Percentiles rank a stretch among this genome's conserved stretches.
Evolutionary conservation across 1,140 invertebrate genomes (phyloP).

Genomic region (Drosophila mojavensis): DNA sequence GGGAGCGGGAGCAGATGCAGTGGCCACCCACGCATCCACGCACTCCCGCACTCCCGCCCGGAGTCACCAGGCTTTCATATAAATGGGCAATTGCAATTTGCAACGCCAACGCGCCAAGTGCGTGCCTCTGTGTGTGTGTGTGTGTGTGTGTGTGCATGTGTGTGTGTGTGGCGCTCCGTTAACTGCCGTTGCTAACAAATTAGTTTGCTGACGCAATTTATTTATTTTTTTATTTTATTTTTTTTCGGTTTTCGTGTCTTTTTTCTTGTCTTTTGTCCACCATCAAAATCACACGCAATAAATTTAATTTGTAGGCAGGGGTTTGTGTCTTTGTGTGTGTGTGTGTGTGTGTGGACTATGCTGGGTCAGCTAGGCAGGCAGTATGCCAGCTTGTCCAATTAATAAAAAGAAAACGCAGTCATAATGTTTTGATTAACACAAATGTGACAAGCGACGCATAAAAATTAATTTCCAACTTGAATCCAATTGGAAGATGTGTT

Average conservation of each 20-base stretch:
- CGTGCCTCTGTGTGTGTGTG: background rate
- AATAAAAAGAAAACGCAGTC: conserved; percentile 77
- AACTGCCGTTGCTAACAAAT: conserved; percentile 60
- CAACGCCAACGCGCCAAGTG: conserved; percentile 51
- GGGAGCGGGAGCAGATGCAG: conserved; percentile 68
- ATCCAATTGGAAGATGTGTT: conserved; percentile 16
- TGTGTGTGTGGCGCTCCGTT: background rate
- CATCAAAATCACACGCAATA: conserved; percentile 83
- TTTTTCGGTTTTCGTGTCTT: conserved; percentile 50
- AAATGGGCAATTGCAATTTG: conserved; percentile 62
- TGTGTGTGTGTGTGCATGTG: background rate
- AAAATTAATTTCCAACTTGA: conserved; percentile 69
- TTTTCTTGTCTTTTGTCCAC: conserved; percentile 55
- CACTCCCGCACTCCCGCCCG: conserved; percentile 16
- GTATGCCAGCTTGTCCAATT: conserved; percentile 64
- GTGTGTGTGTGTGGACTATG: background rate
- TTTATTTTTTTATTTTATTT: conserved; percentile 54
- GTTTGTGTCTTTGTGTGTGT: conserved; percentile 7
- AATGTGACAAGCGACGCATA: conserved; percentile 80
- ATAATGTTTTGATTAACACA: conserved; percentile 81
- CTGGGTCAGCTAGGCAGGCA: conserved; percentile 17
- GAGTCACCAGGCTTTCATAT: conserved; percentile 12
- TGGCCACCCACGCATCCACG: conserved; percentile 31
- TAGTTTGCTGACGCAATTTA: conserved; percentile 80
- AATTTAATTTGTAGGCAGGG: conserved; percentile 67